Evolutionary conservation across 1,140 invertebrate genomes (phyloP), one percentile per base, ranked within the genome.

Genomic region (Magallana angulata): DNA sequence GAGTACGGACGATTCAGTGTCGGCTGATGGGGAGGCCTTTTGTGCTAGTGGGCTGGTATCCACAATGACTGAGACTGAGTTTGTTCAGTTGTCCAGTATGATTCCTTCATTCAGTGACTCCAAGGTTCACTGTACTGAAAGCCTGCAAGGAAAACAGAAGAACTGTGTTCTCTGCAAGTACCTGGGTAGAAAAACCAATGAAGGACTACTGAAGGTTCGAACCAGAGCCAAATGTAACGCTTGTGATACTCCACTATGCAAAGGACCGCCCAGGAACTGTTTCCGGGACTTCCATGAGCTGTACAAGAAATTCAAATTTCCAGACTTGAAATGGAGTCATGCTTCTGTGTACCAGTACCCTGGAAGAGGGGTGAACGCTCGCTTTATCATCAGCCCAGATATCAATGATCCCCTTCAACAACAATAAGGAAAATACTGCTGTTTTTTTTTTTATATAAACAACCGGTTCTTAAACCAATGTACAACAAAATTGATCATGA

Each of bases 101-200:
- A 76, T 76, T 36, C 68, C 68, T 76, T 76, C 68, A 12, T 76
- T 76, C 68, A 76, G 68, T 36, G 68, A 76, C 48, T 14, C 48
- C 1, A 58, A 56, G 14, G 81, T 57, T 7, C 81, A 82, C 18
- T 82, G 48, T 30, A 58, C 81, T 7, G 81, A 82, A 8, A 82
- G 81, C 57, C 24, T 82, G 81, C 48, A 82, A 58, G 81, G 81
- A 16, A 82, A 82, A 30, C 81, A 82, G 48, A 82, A 82, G 57
- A 57, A 82, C 57, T 82, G 81, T 82, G 57, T 82, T 9, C 81
- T 82, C 81, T 82, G 81, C 81, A 82, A 82, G 81, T 58, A 82
- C 8, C 16, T 82, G 14, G 81, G 81, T n/a, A 57, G 81, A 58
- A 82, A 82, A 30, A 82, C 81, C 81, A 82, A 82, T 56, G 81